Evolutionary conservation across 2,113 vertebrate species (phyloP).

Genomic region (Datnioides undecimradiatus): DNA sequence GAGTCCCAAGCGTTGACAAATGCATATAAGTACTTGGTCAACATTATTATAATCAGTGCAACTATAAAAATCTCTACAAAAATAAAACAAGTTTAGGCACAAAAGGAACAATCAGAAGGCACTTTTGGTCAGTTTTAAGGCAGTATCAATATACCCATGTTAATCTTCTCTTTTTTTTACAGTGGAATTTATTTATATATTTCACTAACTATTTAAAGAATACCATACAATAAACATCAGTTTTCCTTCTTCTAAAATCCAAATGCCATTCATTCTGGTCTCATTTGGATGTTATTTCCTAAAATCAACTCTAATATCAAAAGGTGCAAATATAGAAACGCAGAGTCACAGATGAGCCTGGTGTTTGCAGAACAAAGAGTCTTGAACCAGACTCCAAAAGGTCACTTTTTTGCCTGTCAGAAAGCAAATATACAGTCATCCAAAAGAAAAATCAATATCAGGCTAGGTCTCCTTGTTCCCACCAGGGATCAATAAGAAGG

Average conservation of each 20-base stretch:
- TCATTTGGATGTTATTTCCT: neutral
- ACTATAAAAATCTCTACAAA: slow-evolving; percentile 15
- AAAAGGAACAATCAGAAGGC: slow-evolving; percentile 24
- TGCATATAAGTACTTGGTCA: slow-evolving; percentile 2
- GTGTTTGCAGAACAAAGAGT: slow-evolving; percentile 11
- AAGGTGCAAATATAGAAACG: slow-evolving; percentile 52
- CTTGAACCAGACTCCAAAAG: slow-evolving; percentile 50
- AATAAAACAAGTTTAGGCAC: slow-evolving; percentile 20
- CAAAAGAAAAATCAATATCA: slow-evolving; percentile 25
- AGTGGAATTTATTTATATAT: neutral
- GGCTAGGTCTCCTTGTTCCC: neutral
- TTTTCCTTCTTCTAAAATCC: too few relatives aligned
- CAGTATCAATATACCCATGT: neutral
- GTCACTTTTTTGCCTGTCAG: slow-evolving; percentile 30
- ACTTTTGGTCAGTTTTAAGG: slow-evolving; percentile 50
- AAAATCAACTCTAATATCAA: slow-evolving; percentile 12
- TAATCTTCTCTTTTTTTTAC: neutral
- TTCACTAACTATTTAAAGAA: neutral
- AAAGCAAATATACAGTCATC: slow-evolving; percentile 46
- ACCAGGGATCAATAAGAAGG: neutral
- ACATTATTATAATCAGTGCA: slow-evolving; percentile 21
- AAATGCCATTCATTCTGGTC: neutral
- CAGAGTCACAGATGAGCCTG: slow-evolving; percentile 15
- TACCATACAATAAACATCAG: too few relatives aligned
- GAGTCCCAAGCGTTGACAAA: neutral